These are phyloP conservation scores for Lampris incognitus DNA, from an alignment of 2,113 vertebrate species.

Conservation along the genomic window DNA sequence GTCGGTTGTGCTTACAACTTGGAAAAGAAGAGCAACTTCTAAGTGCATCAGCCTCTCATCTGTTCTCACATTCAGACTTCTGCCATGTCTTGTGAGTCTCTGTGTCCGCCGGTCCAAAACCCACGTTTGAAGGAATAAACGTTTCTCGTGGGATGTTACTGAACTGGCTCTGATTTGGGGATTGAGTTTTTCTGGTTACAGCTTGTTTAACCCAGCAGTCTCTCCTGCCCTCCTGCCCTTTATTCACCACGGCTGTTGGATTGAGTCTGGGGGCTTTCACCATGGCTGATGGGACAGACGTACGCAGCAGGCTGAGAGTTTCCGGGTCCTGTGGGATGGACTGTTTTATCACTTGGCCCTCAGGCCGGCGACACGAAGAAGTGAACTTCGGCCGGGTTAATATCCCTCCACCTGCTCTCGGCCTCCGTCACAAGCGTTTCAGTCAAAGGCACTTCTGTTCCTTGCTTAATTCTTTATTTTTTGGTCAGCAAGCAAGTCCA, in stretches of 20 bases:
- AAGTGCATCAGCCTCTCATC: conserved; percentile 66
- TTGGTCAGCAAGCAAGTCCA: conserved; percentile 47
- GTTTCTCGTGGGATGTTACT: conserved; percentile 22
- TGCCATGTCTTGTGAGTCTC: conserved; percentile 68
- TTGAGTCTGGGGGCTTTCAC: conserved; percentile 66
- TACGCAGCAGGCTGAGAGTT: conserved; percentile 63
- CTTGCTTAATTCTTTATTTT: conserved; percentile 50
- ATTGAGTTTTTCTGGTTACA: conserved; percentile 22
- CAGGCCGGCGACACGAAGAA: conserved; percentile 69
- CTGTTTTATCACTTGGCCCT: conserved; percentile 73
- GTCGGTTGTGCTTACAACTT: conserved; percentile 69
- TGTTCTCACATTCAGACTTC: conserved; percentile 67
- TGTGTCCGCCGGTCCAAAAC: conserved; percentile 47
- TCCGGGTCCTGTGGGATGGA: conserved; percentile 60
- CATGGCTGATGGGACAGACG: conserved; percentile 68
- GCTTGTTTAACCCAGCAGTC: conserved; percentile 37
- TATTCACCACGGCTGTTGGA: conserved; percentile 64
- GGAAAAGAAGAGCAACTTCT: conserved; percentile 76
- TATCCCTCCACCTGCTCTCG: conserved; percentile 48
- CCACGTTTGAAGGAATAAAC: conserved; percentile 46
- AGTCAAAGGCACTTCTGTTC: conserved; percentile 58
- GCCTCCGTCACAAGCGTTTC: conserved; percentile 50
- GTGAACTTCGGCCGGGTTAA: conserved; percentile 73
- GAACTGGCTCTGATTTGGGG: conserved; percentile 27
- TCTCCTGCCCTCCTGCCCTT: conserved; percentile 52